Base-by-base conservation (phyloP, 2,888 invertebrate species). In the Aphelenchoides bicaudatus region DNA sequence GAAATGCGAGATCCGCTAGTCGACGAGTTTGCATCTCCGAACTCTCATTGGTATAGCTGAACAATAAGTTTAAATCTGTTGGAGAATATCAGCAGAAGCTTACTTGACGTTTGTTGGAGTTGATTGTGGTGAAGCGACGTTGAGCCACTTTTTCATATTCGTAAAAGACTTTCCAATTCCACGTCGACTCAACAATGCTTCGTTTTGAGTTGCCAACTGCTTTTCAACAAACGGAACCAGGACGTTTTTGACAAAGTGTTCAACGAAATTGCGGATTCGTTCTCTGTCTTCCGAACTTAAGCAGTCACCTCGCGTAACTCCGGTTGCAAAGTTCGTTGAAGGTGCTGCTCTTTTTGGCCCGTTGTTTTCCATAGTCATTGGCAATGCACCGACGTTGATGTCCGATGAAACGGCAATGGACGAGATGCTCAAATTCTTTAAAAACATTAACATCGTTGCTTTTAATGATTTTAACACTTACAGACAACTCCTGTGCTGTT, bases 141-240 rank as follows among this genome's bases (percentile, higher is more conserved):
- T 52, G 55, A 94, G 93, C 89, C 91, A 91, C 70, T 93, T 85
- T 82, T 91, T 92, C 1, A 94, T 92, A 19, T 91, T 93, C 79
- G 89, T 85, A 63, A 96, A 82, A 0, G 92, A 91, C 78, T 91
- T 86, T 78, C 92, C 90, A 2, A 94, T 88, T 4, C 92, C 91
- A 80, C 93, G 92, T 19, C 83, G 75, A 23, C 81, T 82, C 13
- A 80, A 78, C 56, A 82, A 80, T 75, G 80, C 78, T 34, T 83
- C 82, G 70, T 80, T 80, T 29, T 82, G 70, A 59, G 86, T 84
- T 55, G 85, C 85, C 73, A 96, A 88, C 81, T 90, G 88, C 78
- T 88, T 87, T 80, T 98, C 96, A 37, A 91, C 86, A 80, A 91
- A 90, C 0, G 94, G 94, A 62, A 94, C 83, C 54, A 70, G 30